Evolutionary conservation across 2,113 vertebrate species (phyloP), one percentile per base, ranked within the genome.

Genomic region (Sclerurus mexicanus): DNA sequence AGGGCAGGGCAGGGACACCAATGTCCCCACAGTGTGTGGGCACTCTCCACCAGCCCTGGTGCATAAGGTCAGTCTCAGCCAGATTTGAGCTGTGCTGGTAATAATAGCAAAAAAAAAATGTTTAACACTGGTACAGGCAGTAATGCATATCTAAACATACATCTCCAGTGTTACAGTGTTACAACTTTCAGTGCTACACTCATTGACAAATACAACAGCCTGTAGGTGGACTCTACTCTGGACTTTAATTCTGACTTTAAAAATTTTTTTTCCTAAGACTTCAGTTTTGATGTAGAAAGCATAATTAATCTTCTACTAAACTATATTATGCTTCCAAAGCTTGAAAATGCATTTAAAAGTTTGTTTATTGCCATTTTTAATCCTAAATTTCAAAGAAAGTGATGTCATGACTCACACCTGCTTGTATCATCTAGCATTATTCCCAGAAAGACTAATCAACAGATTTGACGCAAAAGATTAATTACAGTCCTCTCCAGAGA

Each of bases 1-100:
- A 35, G 53, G 20, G 9, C 42, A 50, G 60, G 73, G 9, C 42
- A 50, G 60, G 73, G 21, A 28, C 5, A 7, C 20, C 5, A 15
- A 17, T 1, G 14, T 6, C 42, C 47, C 39, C 44, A 5, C 0
- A 3, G 13, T 10, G 47, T 23, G 30, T 1, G 3, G 17, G 13
- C 25, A 31, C 17, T 31, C 25, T 69, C 22, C 50, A 14, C 31
- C 14, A 33, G 31, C 14, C 33, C 27, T 44, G 24, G 20, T 35
- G 33, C 49, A 37, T 31, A 42, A 25, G 12, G 8, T 14, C 47
- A 28, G 28, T 11, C 13, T 62, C 40, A 31, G 25, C 16, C 13
- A 9, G 31, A n/a, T 42, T 42, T 42, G 40, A 74, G 64, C 33
- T 3, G 3, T 35, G 33, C 59, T n/a, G 40, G 14, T 42, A 76